A percentile compares a stretch with the other conserved stretches of the same genome.
These are phyloP conservation scores for Crotalus tigris DNA, from an alignment of 2,113 vertebrate genomes.

Conservation along the genomic window DNA sequence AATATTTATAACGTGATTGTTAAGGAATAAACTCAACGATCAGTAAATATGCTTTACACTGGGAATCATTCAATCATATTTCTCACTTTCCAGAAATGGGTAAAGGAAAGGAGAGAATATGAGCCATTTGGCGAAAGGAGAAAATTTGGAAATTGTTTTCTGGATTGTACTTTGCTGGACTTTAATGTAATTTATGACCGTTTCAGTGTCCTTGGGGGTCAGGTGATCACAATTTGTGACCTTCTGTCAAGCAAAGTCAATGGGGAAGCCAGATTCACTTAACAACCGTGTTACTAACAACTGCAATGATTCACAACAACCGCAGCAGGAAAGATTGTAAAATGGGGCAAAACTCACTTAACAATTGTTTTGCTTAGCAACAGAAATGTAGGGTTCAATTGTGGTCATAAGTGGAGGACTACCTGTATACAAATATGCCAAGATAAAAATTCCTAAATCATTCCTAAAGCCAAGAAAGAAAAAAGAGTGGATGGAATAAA, in stretches of 20 bases:
- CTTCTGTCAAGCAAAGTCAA: neutral
- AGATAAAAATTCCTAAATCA: neutral
- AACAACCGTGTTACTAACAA: neutral
- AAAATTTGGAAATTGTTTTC: neutral
- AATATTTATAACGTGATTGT: neutral
- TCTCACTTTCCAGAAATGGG: neutral
- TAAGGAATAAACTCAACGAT: neutral
- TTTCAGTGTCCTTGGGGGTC: neutral
- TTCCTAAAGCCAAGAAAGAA: neutral
- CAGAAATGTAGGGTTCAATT: neutral
- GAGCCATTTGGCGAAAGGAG: neutral
- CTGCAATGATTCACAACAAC: neutral
- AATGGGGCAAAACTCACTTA: neutral
- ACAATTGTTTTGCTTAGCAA: neutral
- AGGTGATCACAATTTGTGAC: neutral
- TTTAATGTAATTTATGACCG: neutral
- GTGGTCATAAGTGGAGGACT: neutral
- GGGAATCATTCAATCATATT: neutral
- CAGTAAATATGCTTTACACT: neutral
- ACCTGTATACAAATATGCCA: neutral
- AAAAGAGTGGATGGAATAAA: neutral
- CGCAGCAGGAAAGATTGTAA: neutral
- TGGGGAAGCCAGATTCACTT: neutral
- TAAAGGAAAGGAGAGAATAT: neutral
- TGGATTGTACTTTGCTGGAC: neutral